Conservation (phyloP, 2,797 vertebrate genomes). For the Myotis daubentonii region DNA sequence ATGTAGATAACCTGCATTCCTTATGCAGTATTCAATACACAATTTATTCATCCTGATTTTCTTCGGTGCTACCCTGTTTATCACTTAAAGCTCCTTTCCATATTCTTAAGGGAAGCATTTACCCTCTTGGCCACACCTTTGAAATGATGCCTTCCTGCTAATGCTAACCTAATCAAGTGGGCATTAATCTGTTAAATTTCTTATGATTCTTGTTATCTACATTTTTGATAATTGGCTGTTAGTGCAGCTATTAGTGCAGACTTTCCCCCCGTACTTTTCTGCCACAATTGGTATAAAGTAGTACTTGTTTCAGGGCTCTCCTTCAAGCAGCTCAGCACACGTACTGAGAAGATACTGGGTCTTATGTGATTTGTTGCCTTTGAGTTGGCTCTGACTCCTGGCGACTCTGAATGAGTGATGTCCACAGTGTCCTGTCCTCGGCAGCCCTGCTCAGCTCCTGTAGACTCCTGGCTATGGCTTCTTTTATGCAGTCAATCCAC, state of each 20-base stretch:
- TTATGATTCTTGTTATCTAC: not conserved
- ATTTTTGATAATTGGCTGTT: not conserved
- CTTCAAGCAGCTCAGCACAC: not conserved
- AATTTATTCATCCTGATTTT: not conserved
- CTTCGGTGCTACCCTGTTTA: constrained; percentile 38
- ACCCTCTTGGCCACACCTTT: not conserved
- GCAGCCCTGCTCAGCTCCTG: not conserved
- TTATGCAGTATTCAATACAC: not conserved
- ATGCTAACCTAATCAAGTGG: not conserved
- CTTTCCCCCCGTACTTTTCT: not conserved
- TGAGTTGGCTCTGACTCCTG: not conserved
- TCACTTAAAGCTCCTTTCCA: not conserved
- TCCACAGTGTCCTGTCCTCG: not conserved
- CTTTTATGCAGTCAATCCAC: not conserved
- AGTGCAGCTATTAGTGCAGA: not conserved
- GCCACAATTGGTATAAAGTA: not conserved
- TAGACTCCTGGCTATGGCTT: not conserved
- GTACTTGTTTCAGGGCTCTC: not conserved
- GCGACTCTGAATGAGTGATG: not conserved
- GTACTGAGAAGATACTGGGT: not conserved
- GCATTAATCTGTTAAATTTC: not conserved
- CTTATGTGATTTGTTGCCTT: not conserved
- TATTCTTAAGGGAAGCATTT: not conserved
- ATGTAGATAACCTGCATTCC: not conserved
- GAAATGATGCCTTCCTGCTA: not conserved